A percentile compares a stretch with the other conserved stretches of the same genome.
Evolutionary conservation across 1,140 invertebrate species (phyloP).

Genomic region (Drosophila fuyamai): DNA sequence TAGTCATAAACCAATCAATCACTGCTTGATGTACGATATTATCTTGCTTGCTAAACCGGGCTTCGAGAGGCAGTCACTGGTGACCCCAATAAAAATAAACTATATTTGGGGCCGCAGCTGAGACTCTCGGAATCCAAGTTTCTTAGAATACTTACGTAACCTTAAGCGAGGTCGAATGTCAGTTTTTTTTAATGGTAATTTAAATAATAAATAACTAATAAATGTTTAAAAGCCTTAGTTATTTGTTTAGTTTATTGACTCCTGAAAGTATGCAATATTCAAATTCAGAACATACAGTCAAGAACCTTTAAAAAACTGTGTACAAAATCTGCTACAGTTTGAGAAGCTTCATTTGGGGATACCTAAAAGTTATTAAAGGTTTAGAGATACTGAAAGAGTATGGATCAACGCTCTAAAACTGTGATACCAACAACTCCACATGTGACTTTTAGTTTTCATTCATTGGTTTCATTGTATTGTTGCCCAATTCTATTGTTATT

Average conservation of each 20-base stretch:
- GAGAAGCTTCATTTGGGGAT: background rate
- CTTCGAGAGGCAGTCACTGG: slow-evolving; percentile 6
- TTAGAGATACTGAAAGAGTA: background rate
- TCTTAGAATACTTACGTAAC: slow-evolving; percentile 32
- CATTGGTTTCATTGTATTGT: background rate
- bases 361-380: background rate
- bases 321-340: background rate
- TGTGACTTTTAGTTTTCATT: background rate
- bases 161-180: slow-evolving; percentile 62
- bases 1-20: slow-evolving; percentile 60
- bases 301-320: background rate
- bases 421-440: no score
- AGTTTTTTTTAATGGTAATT: slow-evolving; percentile 63
- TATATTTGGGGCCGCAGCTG: background rate
- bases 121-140: slow-evolving; percentile 12
- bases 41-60: slow-evolving; percentile 63
- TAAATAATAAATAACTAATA: slow-evolving; percentile 36
- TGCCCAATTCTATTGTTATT: background rate
- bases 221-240: slow-evolving; percentile 10
- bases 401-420: background rate
- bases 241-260: no score
- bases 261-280: slow-evolving; percentile 22
- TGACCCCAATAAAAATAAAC: background rate
- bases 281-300: slow-evolving; percentile 15
- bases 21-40: slow-evolving; percentile 69